These are phyloP conservation scores for Scomber colias DNA, from an alignment of 2,113 vertebrate species.

Conservation along the genomic window DNA sequence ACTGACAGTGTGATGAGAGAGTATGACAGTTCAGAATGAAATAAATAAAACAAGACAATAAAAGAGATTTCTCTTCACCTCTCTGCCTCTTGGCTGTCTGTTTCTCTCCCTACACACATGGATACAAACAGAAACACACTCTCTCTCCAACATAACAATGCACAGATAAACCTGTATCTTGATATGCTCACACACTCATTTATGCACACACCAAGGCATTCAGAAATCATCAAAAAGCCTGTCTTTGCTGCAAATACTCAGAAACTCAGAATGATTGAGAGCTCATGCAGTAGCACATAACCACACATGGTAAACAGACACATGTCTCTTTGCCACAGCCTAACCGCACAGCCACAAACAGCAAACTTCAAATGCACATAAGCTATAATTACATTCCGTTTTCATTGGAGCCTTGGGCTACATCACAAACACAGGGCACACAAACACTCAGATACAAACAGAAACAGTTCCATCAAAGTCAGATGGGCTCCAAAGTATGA, in stretches of 20 bases:
- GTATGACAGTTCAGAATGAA: constrained; percentile 37
- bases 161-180: background rate
- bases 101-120: constrained; percentile 23
- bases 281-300: constrained; percentile 29
- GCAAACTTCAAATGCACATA: constrained; percentile 18
- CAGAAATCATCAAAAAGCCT: background rate
- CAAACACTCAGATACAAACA: background rate
- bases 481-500: constrained; percentile 17
- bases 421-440: constrained; percentile 10
- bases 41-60: constrained; percentile 46
- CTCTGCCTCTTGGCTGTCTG: constrained; percentile 30
- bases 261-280: constrained; percentile 26
- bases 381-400: constrained; percentile 52
- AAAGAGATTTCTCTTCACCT: constrained; percentile 41
- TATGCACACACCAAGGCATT: background rate
- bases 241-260: background rate
- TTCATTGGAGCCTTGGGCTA: constrained; percentile 33
- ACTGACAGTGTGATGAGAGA: constrained; percentile 45
- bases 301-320: constrained; percentile 49
- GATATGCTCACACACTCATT: background rate
- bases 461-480: constrained; percentile 19
- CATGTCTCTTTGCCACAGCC: constrained; percentile 32
- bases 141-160: background rate
- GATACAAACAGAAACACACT: background rate
- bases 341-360: constrained; percentile 48